Conservation (phyloP, 2,888 invertebrate genomes). For the Protophormia terraenovae region DNA sequence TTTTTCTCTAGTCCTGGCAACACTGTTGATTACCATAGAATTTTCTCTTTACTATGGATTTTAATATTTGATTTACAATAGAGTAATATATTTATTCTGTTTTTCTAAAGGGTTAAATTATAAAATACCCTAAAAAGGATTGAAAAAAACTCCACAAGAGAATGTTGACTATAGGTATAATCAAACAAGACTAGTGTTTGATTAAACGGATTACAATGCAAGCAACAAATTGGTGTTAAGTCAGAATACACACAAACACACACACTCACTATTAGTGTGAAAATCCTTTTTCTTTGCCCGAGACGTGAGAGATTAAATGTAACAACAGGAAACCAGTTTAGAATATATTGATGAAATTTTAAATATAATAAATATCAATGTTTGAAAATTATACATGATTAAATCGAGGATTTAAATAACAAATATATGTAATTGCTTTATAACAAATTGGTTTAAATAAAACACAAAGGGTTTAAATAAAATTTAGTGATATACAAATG, state of each 20-base stretch:
- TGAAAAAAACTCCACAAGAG: not conserved
- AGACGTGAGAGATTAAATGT: conserved; percentile 56
- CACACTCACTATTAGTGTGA: not conserved
- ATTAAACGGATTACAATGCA: conserved; percentile 65
- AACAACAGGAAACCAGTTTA: conserved; percentile 33
- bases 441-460: conserved; percentile 17
- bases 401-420: conserved; percentile 11
- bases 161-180: conserved; percentile 20
- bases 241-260: conserved; percentile 10
- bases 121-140: not conserved
- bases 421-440: conserved; percentile 7
- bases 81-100: not conserved
- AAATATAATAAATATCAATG: not conserved
- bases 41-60: too few species aligned
- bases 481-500: not conserved
- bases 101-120: conserved; percentile 55
- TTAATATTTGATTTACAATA: conserved; percentile 66
- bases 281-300: conserved; percentile 1
- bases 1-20: too few species aligned
- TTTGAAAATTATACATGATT: conserved; percentile 12
- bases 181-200: conserved; percentile 63
- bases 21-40: too few species aligned
- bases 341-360: conserved; percentile 41
- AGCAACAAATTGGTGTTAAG: conserved; percentile 67
- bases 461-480: not conserved